phyloP scores from a whole-genome alignment of 2,113 vertebrate species.

The Seriola rivoliana region DNA sequence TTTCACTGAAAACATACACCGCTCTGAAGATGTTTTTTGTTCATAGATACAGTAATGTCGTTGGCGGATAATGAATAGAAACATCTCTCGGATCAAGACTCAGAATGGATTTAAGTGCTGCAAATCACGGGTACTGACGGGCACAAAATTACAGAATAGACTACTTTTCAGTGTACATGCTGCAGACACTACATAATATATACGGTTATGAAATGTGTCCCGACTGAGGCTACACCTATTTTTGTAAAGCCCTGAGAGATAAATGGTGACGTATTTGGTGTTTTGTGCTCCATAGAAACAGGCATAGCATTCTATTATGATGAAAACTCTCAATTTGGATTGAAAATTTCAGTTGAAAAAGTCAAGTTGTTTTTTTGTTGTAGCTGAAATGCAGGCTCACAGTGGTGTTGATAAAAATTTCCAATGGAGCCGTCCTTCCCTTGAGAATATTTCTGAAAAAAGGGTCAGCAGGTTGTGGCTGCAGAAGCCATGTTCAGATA shows the following conservation, averaged over 20 bases:
- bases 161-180: no score
- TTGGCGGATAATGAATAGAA: conserved; percentile 4
- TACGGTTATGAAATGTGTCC: neutral
- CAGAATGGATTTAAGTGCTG: conserved; percentile 10
- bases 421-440: neutral
- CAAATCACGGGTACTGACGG: neutral
- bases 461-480: conserved; percentile 3
- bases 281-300: neutral
- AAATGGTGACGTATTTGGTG: neutral
- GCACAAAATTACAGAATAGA: neutral
- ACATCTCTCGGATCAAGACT: conserved; percentile 1
- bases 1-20: neutral
- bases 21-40: neutral
- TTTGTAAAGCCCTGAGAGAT: neutral
- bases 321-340: neutral
- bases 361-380: neutral
- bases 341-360: neutral
- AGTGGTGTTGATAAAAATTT: neutral
- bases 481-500: conserved; percentile 8
- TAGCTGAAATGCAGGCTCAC: neutral
- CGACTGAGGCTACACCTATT: neutral
- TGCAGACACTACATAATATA: neutral
- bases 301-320: neutral
- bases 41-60: neutral
- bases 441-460: conserved; percentile 20